Base-by-base conservation (phyloP, 92 coral and sea anemone genomes). In the Chrysogorgia sp. region DNA sequence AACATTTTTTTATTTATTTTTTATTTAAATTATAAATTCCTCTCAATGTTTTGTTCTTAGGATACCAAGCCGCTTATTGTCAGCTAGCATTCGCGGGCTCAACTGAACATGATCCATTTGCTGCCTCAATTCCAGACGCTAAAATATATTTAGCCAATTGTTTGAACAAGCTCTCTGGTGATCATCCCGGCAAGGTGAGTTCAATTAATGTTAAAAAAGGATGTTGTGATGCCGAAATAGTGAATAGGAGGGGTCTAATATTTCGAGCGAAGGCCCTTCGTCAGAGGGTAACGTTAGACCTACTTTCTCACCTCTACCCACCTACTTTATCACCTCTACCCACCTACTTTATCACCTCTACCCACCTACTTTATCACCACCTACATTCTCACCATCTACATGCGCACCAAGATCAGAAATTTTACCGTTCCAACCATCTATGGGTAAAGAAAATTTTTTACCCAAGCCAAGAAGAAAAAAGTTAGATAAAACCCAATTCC, bases 51-150 rank as follows among this genome's bases (percentile, higher is more conserved):
- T 26, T 58, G 40, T 63, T 25, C 25, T 5, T 81, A 92, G 97
- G 97, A 7, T 92, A 92, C 77, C 97, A 92, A 78, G 86, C 97
- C 47, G 97, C 96, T 13, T 91, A 94, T 76, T 94, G 97, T 19
- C 96, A 94, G 85, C 58, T 94, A 74, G 92, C 90, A 31, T 94
- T 87, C 78, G 98, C 98, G 22, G 98, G 97, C 41, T 89, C 90
- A 58, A 91, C 92, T 68, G 98, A 91, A 23, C 88, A 88, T 32
- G 98, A 94, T 62, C 98, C 98, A 12, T 91, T 94, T 74, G 84
- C 86, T 41, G 89, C 87, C 4, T 76, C 91, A 34, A 71, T 91
- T n/a, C 94, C 98, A 29, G 92, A 94, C 81, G 97, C 94, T 49
- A 94, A 94, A 83, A 32, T 91, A 71, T 89, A 60, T 67, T 97